Conservation (phyloP, 2,797 vertebrate species). For the Liasis olivaceus region DNA sequence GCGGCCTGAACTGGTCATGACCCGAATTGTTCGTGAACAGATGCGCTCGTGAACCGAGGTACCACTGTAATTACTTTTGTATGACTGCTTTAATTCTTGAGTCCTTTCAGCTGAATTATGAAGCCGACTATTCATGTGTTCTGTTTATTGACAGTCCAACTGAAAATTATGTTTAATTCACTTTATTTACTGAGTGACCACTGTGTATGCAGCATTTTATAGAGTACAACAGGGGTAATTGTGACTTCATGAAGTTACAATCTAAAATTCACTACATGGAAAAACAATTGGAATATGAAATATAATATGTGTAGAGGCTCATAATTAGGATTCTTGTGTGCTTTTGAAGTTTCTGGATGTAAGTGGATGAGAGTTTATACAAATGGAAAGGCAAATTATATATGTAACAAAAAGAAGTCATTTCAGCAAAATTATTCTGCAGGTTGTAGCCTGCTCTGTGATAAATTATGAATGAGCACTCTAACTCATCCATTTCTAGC, state of each 20-base stretch:
- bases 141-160: neutral
- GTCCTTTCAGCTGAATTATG: neutral
- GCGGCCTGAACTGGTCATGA: too few species aligned
- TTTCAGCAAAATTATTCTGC: neutral
- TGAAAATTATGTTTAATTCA: neutral
- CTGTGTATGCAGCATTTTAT: neutral
- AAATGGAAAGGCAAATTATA: neutral
- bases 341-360: conserved; percentile 1
- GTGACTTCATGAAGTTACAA: neutral
- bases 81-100: neutral
- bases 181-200: neutral
- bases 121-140: neutral
- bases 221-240: neutral
- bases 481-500: neutral
- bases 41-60: too few species aligned
- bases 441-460: neutral
- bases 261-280: neutral
- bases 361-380: neutral
- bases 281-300: neutral
- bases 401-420: neutral
- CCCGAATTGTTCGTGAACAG: too few species aligned
- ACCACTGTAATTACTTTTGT: neutral
- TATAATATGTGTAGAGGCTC: neutral
- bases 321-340: neutral
- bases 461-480: neutral